These are phyloP conservation scores for Neodiprion fabricii DNA, from an alignment of 1,140 invertebrate species.

Conservation along the genomic window DNA sequence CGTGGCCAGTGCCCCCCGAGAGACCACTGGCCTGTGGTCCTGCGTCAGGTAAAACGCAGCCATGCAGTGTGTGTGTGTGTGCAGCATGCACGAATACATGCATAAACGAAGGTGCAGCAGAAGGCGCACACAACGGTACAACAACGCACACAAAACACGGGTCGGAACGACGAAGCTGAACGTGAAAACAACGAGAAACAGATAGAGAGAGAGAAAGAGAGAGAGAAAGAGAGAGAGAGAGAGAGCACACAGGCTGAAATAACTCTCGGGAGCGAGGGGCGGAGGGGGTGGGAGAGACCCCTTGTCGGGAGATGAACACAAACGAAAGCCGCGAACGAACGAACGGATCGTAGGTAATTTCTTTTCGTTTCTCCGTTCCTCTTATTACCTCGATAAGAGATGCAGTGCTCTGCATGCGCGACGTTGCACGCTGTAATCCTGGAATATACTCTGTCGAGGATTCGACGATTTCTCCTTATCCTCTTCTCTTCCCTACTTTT, in stretches of 20 bases:
- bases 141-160: too few relatives aligned
- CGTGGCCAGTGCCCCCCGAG: constrained; percentile 5
- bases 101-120: too few relatives aligned
- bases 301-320: background rate
- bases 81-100: background rate
- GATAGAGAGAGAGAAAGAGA: background rate
- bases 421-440: too few relatives aligned
- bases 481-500: constrained; percentile 26
- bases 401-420: too few relatives aligned
- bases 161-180: too few relatives aligned
- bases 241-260: background rate
- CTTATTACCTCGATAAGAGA: too few relatives aligned
- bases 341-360: background rate
- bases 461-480: constrained; percentile 1
- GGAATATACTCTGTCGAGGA: too few relatives aligned
- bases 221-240: background rate
- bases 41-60: background rate
- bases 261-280: background rate
- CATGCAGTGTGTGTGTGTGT: background rate
- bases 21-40: background rate
- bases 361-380: background rate
- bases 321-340: background rate
- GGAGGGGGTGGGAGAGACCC: background rate
- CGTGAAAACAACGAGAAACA: background rate
- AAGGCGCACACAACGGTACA: too few relatives aligned